Percentiles rank a stretch among this genome's conserved stretches.
These are phyloP conservation scores for Disparrhopalites patrizii DNA, from an alignment of 2,888 invertebrate genomes.

Conservation along the genomic window DNA sequence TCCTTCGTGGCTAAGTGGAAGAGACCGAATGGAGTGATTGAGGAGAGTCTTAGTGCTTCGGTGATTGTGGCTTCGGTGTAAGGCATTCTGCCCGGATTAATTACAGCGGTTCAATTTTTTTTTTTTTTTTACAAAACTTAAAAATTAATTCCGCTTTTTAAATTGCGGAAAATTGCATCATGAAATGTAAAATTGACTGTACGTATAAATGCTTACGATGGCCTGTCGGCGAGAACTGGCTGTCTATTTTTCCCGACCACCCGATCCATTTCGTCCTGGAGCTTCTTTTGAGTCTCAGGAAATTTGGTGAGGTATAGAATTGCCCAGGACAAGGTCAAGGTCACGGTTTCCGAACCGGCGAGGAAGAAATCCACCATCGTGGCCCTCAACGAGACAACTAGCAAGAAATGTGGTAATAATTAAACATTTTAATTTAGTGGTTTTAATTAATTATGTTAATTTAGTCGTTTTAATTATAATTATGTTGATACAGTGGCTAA, in stretches of 20 bases:
- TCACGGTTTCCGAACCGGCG: not conserved
- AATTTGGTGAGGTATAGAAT: constrained; percentile 8
- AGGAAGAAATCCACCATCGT: constrained; percentile 2
- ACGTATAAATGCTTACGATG: too few relatives aligned
- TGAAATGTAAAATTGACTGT: too few relatives aligned
- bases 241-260: constrained; percentile 7
- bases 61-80: not conserved
- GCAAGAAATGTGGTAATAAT: not conserved
- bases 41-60: not conserved
- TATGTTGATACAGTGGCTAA: too few relatives aligned
- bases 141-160: too few relatives aligned
- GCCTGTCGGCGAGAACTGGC: not conserved
- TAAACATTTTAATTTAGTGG: not conserved
- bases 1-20: not conserved
- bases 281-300: not conserved
- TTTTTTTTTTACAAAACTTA: too few relatives aligned
- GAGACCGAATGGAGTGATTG: not conserved
- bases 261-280: constrained; percentile 5
- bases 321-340: not conserved
- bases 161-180: too few relatives aligned
- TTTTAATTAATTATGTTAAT: not conserved
- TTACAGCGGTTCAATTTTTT: too few relatives aligned
- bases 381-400: not conserved
- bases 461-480: too few relatives aligned
- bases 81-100: not conserved